Conservation (phyloP, 2,888 invertebrate species). For the Eupithecia inturbata region DNA sequence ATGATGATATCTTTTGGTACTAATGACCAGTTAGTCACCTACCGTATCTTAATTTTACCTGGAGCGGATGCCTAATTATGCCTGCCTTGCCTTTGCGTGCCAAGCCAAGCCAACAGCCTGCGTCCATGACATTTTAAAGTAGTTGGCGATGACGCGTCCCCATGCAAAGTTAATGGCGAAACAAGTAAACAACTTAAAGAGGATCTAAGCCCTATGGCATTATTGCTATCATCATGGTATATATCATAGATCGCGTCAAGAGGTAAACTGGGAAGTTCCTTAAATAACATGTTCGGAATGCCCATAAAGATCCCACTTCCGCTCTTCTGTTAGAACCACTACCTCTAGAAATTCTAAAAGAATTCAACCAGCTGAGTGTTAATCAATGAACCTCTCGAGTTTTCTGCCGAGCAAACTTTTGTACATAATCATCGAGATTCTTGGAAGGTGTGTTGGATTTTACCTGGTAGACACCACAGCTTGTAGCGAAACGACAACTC, state of each 20-base stretch:
- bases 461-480: constrained; percentile 48
- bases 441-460: constrained; percentile 40
- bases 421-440: constrained; percentile 42
- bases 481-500: constrained; percentile 23
- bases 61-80: constrained; percentile 7
- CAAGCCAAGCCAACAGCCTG: not conserved
- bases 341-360: constrained; percentile 3
- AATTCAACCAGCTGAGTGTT: constrained; percentile 9
- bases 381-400: constrained; percentile 23
- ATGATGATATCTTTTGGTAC: constrained; percentile 35
- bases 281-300: not conserved
- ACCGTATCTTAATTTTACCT: not conserved
- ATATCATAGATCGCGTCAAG: not conserved
- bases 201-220: not conserved
- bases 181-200: not conserved
- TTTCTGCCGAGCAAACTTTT: constrained; percentile 24
- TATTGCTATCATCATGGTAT: not conserved
- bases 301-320: not conserved
- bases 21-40: constrained; percentile 17
- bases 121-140: constrained; percentile 29
- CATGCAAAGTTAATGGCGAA: not conserved
- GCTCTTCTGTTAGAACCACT: not conserved
- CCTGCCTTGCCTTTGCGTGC: constrained; percentile 11
- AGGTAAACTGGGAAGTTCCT: not conserved
- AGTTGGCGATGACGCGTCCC: constrained; percentile 10